Evolutionary conservation across 2,113 vertebrate genomes (phyloP).

Genomic region (Podarcis muralis): DNA sequence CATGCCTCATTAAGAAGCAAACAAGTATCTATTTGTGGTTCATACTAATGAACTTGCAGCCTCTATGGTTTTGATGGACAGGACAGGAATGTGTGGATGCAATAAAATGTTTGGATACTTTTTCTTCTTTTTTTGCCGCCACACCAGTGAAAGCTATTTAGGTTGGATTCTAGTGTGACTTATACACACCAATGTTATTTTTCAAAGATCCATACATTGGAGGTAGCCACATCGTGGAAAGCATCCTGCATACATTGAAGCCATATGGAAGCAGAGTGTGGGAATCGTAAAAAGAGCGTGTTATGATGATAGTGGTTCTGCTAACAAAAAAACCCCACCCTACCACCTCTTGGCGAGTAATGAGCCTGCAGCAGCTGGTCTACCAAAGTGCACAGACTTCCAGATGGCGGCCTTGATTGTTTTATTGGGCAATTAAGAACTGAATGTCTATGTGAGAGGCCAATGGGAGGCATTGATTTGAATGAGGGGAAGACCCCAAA

Average conservation of each 20-base stretch:
- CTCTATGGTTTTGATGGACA: not conserved
- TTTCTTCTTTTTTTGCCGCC: too few species aligned
- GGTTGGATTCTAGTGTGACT: not conserved
- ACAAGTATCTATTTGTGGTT: not conserved
- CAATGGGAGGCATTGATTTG: constrained; percentile 27
- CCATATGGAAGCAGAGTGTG: constrained; percentile 52
- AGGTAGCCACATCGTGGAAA: constrained; percentile 17
- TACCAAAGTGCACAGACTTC: constrained; percentile 39
- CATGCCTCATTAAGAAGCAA: not conserved
- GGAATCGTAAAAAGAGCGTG: constrained; percentile 38
- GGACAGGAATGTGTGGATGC: not conserved
- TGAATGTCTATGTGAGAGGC: not conserved
- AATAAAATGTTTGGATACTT: not conserved
- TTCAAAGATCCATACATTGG: constrained; percentile 6
- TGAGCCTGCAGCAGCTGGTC: constrained; percentile 52
- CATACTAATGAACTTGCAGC: not conserved
- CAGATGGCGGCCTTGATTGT: constrained; percentile 2
- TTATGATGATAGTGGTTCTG: constrained; percentile 38
- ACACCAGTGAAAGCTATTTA: not conserved
- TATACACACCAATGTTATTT: too few species aligned
- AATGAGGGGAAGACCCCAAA: not conserved
- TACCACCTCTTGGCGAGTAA: constrained; percentile 48
- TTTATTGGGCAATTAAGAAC: constrained; percentile 50
- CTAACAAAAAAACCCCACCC: not conserved
- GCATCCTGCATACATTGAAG: constrained; percentile 49